phyloP scores from a whole-genome alignment of 2,888 invertebrate genomes.

The Drosophila anomalipes region DNA sequence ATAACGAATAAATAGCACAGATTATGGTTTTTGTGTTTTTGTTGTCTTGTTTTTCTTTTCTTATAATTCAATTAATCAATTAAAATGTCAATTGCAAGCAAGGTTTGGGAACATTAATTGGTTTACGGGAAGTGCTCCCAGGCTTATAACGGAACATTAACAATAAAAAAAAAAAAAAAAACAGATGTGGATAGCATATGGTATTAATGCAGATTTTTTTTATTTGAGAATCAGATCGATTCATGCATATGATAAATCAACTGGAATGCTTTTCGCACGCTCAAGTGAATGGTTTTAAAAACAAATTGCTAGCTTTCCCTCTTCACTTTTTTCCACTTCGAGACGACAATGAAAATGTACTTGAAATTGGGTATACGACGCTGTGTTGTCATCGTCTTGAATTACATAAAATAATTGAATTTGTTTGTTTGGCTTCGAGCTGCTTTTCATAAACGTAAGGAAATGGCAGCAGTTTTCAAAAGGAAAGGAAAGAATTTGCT shows the following conservation, averaged over 20 bases:
- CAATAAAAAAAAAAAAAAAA: background rate
- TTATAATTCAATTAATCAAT: background rate
- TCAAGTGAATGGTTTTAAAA: conserved; percentile 16
- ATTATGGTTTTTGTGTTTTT: background rate
- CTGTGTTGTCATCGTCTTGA: conserved; percentile 25
- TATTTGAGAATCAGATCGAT: background rate
- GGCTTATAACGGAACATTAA: background rate
- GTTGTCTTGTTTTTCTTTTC: no score
- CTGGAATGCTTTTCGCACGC: background rate
- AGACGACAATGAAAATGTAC: background rate
- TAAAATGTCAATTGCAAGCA: background rate
- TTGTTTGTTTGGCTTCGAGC: conserved; percentile 64
- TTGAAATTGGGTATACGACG: conserved; percentile 36
- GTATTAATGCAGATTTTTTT: background rate
- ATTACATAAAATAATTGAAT: conserved; percentile 68
- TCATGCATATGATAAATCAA: background rate
- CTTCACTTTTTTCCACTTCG: background rate
- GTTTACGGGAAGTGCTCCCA: background rate
- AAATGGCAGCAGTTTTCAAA: conserved; percentile 11
- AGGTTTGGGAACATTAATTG: background rate
- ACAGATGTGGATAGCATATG: background rate
- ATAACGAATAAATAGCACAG: background rate
- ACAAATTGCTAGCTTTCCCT: background rate
- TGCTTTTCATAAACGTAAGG: conserved; percentile 24
- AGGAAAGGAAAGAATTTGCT: conserved; percentile 12